Base-by-base conservation (phyloP, 2,797 vertebrate species). In the Takifugu rubripes region DNA sequence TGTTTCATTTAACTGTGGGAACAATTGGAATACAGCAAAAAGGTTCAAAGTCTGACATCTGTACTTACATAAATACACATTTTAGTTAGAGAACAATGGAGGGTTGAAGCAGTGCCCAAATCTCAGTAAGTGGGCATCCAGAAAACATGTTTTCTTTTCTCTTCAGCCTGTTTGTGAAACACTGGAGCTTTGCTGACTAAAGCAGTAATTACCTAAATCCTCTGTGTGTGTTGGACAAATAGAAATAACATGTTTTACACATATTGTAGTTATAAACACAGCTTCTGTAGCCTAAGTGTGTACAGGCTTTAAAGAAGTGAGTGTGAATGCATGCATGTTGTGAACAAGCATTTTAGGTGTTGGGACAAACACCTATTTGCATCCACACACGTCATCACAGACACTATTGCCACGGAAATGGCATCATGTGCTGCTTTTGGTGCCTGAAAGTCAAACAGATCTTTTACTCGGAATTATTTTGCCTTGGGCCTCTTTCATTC, bases 171-270 rank as follows among this genome's bases (percentile, higher is more conserved):
- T 50, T 43, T 57, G 49, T 53, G 25, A 71, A 50, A 59, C 26
- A 57, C 46, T 24, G 11, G 29, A 50, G 45, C 12, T 56, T 67
- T 47, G 51, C 21, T n/a, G 61, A 65, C 70, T 58, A 56, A 74
- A 85, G 78, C 77, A 72, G 56, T 74, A 49, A 77, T 87, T 83
- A 70, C 15, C 43, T 48, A 33, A 74, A 78, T 81, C 75, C 67
- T 66, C 58, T 46, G 29, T 45, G 64, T 81, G 79, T 75, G 79
- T 77, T 75, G 7, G 44, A 78, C 80, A 79, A 78, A 83, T 75
- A 55, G 59, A 69, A 57, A 69, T 67, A 47, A 65, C 68, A 76
- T 21, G 68, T 70, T 72, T 25, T 25, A 21, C 24, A 25, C 1
- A 27, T 67, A 61, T 77, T 51, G 2, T 15, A 53, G 43, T 69